Percentiles rank a stretch among this genome's conserved stretches.
phyloP scores from a whole-genome alignment of 1,140 invertebrate genomes.

The Meloidogyne floridensis region DNA sequence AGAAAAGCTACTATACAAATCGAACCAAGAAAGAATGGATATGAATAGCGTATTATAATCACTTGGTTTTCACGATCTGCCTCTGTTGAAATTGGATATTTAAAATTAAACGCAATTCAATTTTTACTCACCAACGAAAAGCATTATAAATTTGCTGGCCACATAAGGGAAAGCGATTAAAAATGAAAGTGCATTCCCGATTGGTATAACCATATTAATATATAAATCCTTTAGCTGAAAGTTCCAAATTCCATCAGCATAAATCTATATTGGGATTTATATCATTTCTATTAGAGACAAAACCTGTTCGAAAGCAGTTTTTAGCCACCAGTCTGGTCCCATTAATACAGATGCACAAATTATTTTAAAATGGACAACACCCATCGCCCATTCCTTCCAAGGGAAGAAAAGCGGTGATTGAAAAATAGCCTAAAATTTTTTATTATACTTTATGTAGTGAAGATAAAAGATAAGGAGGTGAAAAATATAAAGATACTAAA shows the following conservation, averaged over 20 bases:
- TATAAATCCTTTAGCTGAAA: slow-evolving; percentile 87
- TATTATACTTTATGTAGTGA: too few relatives aligned
- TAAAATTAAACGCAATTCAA: not conserved
- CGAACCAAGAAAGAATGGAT: slow-evolving; percentile 82
- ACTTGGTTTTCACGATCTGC: slow-evolving; percentile 73
- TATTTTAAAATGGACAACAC: slow-evolving; percentile 95
- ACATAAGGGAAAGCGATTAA: slow-evolving; percentile 54
- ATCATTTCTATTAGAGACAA: not conserved
- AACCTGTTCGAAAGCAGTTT: slow-evolving; percentile 84
- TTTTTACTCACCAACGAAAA: slow-evolving; percentile 46
- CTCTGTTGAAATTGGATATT: not conserved
- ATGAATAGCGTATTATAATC: slow-evolving; percentile 81
- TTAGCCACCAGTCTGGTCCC: slow-evolving; percentile 92
- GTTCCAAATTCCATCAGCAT: slow-evolving; percentile 84
- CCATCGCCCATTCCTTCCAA: slow-evolving; percentile 68
- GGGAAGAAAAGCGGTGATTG: slow-evolving; percentile 92
- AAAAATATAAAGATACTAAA: too few relatives aligned
- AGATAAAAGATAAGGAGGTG: not conserved
- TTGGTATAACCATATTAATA: slow-evolving; percentile 81
- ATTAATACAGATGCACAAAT: slow-evolving; percentile 94
- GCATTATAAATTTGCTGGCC: slow-evolving; percentile 39
- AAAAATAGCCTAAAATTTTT: slow-evolving; percentile 81
- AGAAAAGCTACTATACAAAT: slow-evolving; percentile 75
- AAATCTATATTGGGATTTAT: slow-evolving; percentile 68
- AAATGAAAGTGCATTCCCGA: slow-evolving; percentile 72